phyloP scores from a whole-genome alignment of 2,113 vertebrate genomes.

The Perca fluviatilis region DNA sequence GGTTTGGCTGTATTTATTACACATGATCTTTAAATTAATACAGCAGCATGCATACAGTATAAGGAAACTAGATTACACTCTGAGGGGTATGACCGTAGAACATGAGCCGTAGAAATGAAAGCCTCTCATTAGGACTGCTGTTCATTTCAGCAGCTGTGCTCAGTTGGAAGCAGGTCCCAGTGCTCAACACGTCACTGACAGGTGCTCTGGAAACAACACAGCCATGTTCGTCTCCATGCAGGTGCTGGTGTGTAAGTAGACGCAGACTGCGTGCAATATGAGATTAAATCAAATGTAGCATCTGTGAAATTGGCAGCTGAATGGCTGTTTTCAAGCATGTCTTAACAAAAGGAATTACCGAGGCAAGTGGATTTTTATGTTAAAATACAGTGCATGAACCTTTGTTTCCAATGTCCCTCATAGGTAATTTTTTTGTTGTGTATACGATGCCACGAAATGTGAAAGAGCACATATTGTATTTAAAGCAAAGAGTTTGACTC shows the following conservation, averaged over 20 bases:
- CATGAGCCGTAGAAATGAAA: conserved; percentile 14
- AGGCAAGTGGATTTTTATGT: background rate
- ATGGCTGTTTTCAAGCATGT: background rate
- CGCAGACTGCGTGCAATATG: background rate
- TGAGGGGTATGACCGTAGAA: conserved; percentile 10
- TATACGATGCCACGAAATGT: background rate
- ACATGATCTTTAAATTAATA: conserved; percentile 22
- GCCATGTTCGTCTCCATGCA: conserved; percentile 12
- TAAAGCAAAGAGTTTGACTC: background rate
- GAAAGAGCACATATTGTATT: background rate
- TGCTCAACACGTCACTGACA: conserved; percentile 15
- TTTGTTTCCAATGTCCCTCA: background rate
- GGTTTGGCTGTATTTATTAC: conserved; percentile 2
- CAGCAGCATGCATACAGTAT: background rate
- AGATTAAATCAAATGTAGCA: conserved; percentile 36
- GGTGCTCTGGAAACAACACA: conserved; percentile 8
- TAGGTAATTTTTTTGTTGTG: background rate
- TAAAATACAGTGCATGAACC: background rate
- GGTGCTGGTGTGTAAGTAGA: conserved; percentile 19
- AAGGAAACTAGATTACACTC: conserved; percentile 16
- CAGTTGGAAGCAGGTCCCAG: conserved; percentile 20
- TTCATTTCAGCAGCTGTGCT: conserved; percentile 45
- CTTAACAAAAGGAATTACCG: background rate
- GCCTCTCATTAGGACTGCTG: conserved; percentile 41
- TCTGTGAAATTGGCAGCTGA: conserved; percentile 26